Evolutionary conservation across 2,888 invertebrate genomes (phyloP), one percentile per base, ranked within the genome.

Genomic region (Noctua fimbriata): DNA sequence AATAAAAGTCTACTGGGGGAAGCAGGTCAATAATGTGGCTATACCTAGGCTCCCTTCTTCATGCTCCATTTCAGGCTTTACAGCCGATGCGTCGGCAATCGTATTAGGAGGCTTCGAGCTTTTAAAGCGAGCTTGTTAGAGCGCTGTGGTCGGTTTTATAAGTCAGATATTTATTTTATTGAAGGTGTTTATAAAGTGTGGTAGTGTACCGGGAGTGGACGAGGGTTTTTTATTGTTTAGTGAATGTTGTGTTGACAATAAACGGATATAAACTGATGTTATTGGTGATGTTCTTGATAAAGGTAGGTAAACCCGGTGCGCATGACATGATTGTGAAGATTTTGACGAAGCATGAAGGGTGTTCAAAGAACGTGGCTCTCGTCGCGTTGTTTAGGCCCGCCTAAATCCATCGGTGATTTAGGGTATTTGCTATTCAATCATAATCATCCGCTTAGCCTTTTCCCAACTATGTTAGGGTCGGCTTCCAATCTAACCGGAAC

Each of bases 21-120:
- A 71, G 67, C 69, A 65, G 76, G 76, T 73, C 67, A 83, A 60
- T 71, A 84, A 32, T 78, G 70, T 77, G 70, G 44, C 32, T 69
- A 52, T 41, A 52, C 83, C 72, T 81, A 47, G 69, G 28, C 69
- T 73, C 85, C 87, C 87, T 76, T 76, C 21, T 81, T 88, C 74
- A 85, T 89, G 87, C 80, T 85, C 80, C 74, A 84, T 69, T 87
- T 87, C 66, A 74, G 44, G 28, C 72, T 84, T 87, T 69, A 88
- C 86, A 71, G 87, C 60, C 73, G 70, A 69, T 88, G 83, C 79
- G 82, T 79, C 73, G 73, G 72, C 67, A 82, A 85, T 88, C 85
- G 76, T 81, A 66, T 86, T 87, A 87, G 44, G 49, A 36, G 47
- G 83, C 84, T 83, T 67, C 28, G 44, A 55, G 78, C 63, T 70